Evolutionary conservation across 2,113 vertebrate species (phyloP), one percentile per base, ranked within the genome.

Genomic region (Muntiacus muntjak): DNA sequence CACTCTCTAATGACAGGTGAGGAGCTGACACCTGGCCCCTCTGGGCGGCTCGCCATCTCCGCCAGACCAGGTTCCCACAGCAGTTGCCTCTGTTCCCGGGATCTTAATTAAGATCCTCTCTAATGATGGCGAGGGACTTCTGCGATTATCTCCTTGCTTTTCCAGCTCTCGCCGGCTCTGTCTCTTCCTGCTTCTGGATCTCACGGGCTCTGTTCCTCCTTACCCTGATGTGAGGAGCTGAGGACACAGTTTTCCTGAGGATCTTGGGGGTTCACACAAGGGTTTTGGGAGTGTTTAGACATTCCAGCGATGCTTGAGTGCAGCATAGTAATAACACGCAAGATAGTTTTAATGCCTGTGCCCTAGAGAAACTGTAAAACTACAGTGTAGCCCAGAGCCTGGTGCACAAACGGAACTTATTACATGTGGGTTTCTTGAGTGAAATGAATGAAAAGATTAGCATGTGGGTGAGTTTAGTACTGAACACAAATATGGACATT

Each of bases 1-100:
- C 98, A 97, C 78, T 98, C 96, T 95, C 86, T 98, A 98, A 98
- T 98, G 97, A 98, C 97, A 98, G 97, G 97, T 97, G 91, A 98
- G 96, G 89, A 91, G 79, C 89, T 96, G 95, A 98, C 97, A 98
- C 97, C 97, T 96, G 96, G 97, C 93, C 97, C 91, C 98, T 97
- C 97, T 97, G 89, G 97, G 97, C 96, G 0, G 95, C 94, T 87
- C 4, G 23, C 98, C 93, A 60, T 95, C 96, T 97, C 91, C 1
- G 3, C 67, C 54, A 82, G 95, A 96, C 97, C 98, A 95, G 93
- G 96, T 98, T 98, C 98, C 97, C 98, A 98, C 97, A 98, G 96
- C 89, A 6, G 92, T 84, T 89, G 96, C 91, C 97, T 96, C 97
- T 97, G 95, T 95, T 98, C 94, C 91, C 1, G 93, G 96, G 97